Base-by-base conservation (phyloP, 2,797 vertebrate species). In the Brotula barbata region DNA sequence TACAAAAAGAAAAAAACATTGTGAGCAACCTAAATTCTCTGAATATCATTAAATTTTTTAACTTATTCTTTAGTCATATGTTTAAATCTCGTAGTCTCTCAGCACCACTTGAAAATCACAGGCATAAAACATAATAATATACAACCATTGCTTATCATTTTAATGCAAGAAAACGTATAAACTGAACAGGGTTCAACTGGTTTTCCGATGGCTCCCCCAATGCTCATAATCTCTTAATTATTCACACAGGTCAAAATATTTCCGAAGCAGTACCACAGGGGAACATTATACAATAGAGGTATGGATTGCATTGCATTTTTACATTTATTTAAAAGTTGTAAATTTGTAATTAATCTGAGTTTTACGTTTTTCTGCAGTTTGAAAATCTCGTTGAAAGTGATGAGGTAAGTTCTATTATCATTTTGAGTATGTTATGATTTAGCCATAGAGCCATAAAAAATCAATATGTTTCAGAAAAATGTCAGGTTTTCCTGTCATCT, bases 301-400 rank as follows among this genome's bases (percentile, higher is more conserved):
- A 75, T 45, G 67, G 66, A 4, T 60, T 55, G 17, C 37, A 2
- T 33, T 0, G 1, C 20, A 8, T 19, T 34, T 17, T 58, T 46
- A 8, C 1, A 28, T 36, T 17, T 36, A n/a, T n/a, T n/a, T 37
- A 31, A 3, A 17, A 15, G 0, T 20, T 13, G 6, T 28, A 1
- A 53, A 6, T 6, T 8, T 2, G n/a, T 19, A 15, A n/a, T 36
- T 14, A 31, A 5, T 64, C 53, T 74, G 16, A 69, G 44, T 82
- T 84, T 45, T 22, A 64, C 44, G 82, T 85, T 45, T 2, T 64
- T 86, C 88, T 91, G 22, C 92, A 99, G 97, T 99, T 99, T 94
- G 97, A 99, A 83, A 99, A 99, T 80, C 90, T 99, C 25, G 96
- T 98, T 49, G 96, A 98, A 85, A 98, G 97, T 10, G 97, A 99